A percentile compares a stretch with the other conserved stretches of the same genome.
phyloP scores from a whole-genome alignment of 2,113 vertebrate species.

The Oryzias curvinotus region DNA sequence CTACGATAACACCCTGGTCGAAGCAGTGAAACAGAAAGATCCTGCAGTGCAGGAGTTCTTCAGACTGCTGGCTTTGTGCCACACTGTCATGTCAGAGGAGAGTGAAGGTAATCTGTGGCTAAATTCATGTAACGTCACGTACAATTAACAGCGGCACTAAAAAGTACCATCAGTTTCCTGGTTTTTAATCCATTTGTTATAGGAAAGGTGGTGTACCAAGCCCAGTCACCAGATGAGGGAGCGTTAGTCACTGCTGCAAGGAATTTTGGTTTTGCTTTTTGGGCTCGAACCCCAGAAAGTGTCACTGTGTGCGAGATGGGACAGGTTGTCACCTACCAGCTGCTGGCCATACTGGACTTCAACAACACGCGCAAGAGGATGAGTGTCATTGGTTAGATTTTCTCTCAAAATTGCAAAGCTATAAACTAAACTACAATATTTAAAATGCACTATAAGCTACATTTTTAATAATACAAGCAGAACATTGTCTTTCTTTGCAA shows the following conservation, averaged over 20 bases:
- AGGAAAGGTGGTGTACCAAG: conserved; percentile 88
- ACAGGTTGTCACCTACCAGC: conserved; percentile 82
- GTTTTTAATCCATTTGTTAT: conserved; percentile 3
- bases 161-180: background rate
- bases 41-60: conserved; percentile 85
- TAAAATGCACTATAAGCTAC: background rate
- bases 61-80: conserved; percentile 87
- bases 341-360: conserved; percentile 92
- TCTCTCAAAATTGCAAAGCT: conserved; percentile 42
- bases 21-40: conserved; percentile 81
- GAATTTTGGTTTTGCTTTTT: conserved; percentile 90
- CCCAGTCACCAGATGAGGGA: conserved; percentile 91
- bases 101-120: conserved; percentile 76
- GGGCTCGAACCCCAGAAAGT: conserved; percentile 85
- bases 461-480: background rate
- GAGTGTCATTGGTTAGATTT: conserved; percentile 86
- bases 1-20: conserved; percentile 82
- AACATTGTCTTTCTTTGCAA: background rate
- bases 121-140: background rate
- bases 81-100: conserved; percentile 91
- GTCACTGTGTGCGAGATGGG: conserved; percentile 86
- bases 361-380: conserved; percentile 92
- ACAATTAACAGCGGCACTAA: background rate
- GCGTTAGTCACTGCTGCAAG: conserved; percentile 87
- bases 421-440: background rate